Base-by-base conservation (phyloP, 2,888 invertebrate species). In the Blastobasis adustella region DNA sequence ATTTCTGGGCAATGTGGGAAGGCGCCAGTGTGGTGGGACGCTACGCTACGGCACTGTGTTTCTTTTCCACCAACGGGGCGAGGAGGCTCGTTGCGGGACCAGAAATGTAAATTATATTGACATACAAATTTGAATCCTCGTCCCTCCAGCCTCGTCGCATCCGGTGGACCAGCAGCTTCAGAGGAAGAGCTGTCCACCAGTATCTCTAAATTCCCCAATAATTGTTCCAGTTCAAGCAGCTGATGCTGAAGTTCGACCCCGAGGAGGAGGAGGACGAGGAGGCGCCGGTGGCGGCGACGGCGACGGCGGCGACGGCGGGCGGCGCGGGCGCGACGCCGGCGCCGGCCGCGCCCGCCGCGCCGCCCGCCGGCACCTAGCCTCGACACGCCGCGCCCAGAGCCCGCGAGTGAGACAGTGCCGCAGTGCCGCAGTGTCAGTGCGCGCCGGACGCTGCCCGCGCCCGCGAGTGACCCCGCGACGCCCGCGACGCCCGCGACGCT, bases 191-290 rank as follows among this genome's bases (percentile, higher is more conserved):
- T 23, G 23, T 23, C 23, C 3, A 23, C 3, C 1, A 23, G 23
- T 23, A 23, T 23, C 23, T 1, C 23, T 23, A 23, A 23, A 2
- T 23, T 23, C 23, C 23, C 3, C 23, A 23, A 23, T 23, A 23
- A 23, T 54, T 53, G 73, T 80, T 57, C 10, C 75, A 94, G 94
- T 95, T 96, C 73, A 95, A 95, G 76, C 94, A 95, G 67, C 79
- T 95, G 55, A 95, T 96, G 93, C 88, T 95, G 60, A 95, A 94
- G 78, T 91, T 95, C 72, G 95, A 96, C 76, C 93, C 93, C 37
- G 94, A 94, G 59, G 93, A 94, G 63, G 92, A 93, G 52, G 95
- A 94, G 67, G 94, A 94, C 49, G 93, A 93, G 58, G 93, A 93
- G 54, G 50, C 60, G 37, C 51, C 57, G 5, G 58, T 56, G 6